Base-by-base conservation (phyloP, 1,140 invertebrate genomes). In the Thaumetopoea pityocampa region DNA sequence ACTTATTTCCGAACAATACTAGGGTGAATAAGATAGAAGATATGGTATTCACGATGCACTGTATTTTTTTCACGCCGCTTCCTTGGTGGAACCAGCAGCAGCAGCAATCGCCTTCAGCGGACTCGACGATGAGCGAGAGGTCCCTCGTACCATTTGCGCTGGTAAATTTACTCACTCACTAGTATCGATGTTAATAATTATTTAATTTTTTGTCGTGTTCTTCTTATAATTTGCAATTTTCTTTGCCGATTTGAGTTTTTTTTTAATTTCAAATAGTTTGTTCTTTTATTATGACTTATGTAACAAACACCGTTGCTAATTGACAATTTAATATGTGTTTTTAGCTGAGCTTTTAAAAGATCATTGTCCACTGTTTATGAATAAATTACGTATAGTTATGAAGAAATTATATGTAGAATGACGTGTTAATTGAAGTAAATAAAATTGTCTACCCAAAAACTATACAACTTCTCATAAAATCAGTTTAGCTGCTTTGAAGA, bases 51-150 rank as follows among this genome's bases (percentile, higher is more conserved):
- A 33, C 9, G 4, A 8, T 8, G 18, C n/a, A 17, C 15, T 29
- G 8, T 70, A 50, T 77, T 56, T 68, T 57, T 74, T 72, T 56
- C 71, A 69, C 62, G 68, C 64, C 37, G 18, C 45, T 48, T 51
- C 19, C 35, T 1, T 64, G 67, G 61, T 23, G 63, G 50, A 61
- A n/a, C n/a, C 71, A 81, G 71, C 82, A 85, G 63, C 84, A 84
- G 23, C 72, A 78, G 38, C 85, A 86, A 34, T 86, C 85, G 5
- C 85, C 85, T 9, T 86, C 85, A n/a, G 85, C 83, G 7, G 85
- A 86, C 58, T 86, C 85, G 0, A 85, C 82, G 5, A 85, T 86
- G 83, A 86, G 85, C 62, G 85, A 85, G 57, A 55, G 85, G 47
- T 85, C 82, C 1, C 68, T 85, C 20, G 74, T 84, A 33, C 85